Conservation (phyloP, 2,113 vertebrate species). For the Hipposideros armiger region DNA sequence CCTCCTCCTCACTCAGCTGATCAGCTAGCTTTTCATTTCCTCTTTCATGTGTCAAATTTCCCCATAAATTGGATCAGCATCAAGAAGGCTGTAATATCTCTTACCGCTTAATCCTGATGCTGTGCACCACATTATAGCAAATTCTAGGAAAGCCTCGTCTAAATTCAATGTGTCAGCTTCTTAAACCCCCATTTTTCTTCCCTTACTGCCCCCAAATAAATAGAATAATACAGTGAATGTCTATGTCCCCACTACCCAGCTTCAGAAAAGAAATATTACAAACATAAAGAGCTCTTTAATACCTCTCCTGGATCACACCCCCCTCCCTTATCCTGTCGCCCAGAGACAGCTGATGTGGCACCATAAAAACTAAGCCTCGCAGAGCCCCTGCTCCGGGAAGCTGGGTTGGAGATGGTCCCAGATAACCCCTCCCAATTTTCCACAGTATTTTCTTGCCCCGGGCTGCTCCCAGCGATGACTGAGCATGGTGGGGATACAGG, state of each 20-base stretch:
- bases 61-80: neutral
- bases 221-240: neutral
- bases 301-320: neutral
- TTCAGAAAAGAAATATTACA: neutral
- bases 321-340: too few relatives aligned
- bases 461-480: neutral
- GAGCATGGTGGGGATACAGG: neutral
- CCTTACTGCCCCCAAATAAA: neutral
- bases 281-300: neutral
- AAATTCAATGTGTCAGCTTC: neutral
- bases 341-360: neutral
- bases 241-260: neutral
- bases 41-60: neutral
- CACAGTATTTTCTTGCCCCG: neutral
- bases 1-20: neutral
- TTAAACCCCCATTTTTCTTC: neutral
- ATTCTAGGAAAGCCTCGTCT: neutral
- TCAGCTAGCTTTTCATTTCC: neutral
- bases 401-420: neutral
- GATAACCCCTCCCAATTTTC: neutral
- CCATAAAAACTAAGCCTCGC: neutral
- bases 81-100: neutral
- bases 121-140: neutral
- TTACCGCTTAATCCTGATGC: neutral
- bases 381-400: fast-evolving